Conservation (phyloP, 2,113 vertebrate species). For the Embiotoca jacksoni region DNA sequence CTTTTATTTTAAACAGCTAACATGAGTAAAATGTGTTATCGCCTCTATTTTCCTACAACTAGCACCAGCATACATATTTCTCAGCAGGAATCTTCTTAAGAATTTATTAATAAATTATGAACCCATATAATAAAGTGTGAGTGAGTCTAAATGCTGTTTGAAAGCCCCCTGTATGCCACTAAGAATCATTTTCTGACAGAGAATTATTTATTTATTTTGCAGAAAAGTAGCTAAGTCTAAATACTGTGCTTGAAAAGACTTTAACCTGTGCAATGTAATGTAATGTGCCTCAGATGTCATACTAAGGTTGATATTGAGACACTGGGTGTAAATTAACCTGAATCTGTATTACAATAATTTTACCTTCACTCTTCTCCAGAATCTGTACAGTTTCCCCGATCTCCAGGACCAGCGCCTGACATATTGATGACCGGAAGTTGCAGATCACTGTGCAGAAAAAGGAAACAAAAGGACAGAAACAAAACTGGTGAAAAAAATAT, state of each 20-base stretch:
- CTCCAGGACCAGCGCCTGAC: constrained; percentile 95
- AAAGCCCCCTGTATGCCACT: neutral
- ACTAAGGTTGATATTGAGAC: neutral
- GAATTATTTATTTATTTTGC: neutral
- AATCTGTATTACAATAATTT: neutral
- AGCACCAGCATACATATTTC: too few relatives aligned
- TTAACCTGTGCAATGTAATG: too few relatives aligned
- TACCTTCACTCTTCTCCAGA: constrained; percentile 98
- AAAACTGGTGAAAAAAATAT: neutral
- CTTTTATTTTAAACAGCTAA: neutral
- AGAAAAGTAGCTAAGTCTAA: neutral
- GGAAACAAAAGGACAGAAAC: neutral
- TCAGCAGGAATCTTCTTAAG: too few relatives aligned
- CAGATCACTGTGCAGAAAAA: constrained; percentile 88
- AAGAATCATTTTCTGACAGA: neutral
- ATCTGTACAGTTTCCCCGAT: constrained; percentile 98
- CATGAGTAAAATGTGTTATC: neutral
- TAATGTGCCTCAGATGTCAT: neutral
- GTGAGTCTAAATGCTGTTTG: neutral
- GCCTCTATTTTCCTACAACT: too few relatives aligned
- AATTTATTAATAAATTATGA: neutral
- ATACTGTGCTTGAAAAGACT: too few relatives aligned
- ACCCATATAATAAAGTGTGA: neutral
- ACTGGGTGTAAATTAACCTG: neutral
- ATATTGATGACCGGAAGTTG: constrained; percentile 94